A percentile compares a stretch with the other conserved stretches of the same genome.
Evolutionary conservation across 2,888 invertebrate genomes (phyloP).

Genomic region (Rhagonycha fulva): DNA sequence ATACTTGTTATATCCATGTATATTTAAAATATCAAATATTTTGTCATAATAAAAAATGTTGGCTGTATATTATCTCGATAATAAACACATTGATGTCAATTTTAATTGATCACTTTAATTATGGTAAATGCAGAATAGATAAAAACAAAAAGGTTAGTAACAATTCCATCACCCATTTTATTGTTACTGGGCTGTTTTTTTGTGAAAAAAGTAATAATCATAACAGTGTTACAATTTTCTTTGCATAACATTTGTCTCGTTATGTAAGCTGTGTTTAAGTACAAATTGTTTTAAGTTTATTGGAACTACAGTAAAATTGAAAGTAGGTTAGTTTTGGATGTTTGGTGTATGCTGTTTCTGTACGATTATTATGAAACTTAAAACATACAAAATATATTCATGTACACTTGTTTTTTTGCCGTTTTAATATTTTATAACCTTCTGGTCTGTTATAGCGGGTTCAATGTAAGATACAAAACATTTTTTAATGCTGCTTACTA

Average conservation of each 20-base stretch:
- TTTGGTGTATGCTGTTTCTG: constrained; percentile 53
- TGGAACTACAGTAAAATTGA: constrained; percentile 10
- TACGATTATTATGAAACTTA: constrained; percentile 44
- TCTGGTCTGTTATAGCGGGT: constrained; percentile 12
- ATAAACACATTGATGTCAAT: constrained; percentile 1
- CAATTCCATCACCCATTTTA: neutral
- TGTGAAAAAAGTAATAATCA: constrained; percentile 4
- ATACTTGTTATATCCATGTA: neutral
- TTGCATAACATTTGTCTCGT: constrained; percentile 19
- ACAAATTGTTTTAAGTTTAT: constrained; percentile 41
- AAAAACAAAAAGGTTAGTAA: neutral
- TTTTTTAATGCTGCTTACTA: neutral
- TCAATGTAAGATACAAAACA: constrained; percentile 13
- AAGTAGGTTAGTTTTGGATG: constrained; percentile 46
- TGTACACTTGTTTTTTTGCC: constrained; percentile 29
- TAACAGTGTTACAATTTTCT: constrained; percentile 5
- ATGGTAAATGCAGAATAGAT: neutral
- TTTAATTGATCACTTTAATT: neutral
- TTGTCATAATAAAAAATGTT: neutral
- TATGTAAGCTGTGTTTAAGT: constrained; percentile 36
- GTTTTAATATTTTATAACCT: constrained; percentile 12
- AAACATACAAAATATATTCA: constrained; percentile 40
- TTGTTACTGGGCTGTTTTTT: neutral
- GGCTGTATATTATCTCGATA: constrained; percentile 2
- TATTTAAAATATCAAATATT: constrained; percentile 1